These are phyloP conservation scores for Holotrichia oblita DNA, from an alignment of 1,140 invertebrate species.

Conservation along the genomic window DNA sequence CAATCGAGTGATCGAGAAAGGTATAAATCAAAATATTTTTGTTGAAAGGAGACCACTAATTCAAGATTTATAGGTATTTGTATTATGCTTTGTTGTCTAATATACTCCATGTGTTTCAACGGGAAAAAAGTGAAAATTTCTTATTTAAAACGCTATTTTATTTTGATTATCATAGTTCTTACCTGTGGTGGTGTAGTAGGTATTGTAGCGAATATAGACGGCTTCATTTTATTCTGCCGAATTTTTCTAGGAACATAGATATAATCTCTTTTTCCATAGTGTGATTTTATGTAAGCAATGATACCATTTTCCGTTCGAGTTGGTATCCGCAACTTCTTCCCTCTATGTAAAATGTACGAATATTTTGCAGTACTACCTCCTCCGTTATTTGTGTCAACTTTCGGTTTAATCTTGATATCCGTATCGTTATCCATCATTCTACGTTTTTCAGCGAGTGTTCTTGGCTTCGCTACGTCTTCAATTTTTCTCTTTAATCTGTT, in stretches of 20 bases:
- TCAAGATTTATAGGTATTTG: no score
- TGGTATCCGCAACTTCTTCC: constrained; percentile 40
- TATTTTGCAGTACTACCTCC: constrained; percentile 1
- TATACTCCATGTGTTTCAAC: no score
- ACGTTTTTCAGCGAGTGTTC: constrained; percentile 59
- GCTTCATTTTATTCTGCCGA: constrained; percentile 28
- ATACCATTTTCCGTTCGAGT: constrained; percentile 36
- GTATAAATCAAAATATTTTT: background rate
- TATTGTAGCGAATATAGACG: constrained; percentile 26
- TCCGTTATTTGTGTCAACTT: background rate
- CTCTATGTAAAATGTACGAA: constrained; percentile 40
- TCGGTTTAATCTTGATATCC: background rate
- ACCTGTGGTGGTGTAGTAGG: background rate
- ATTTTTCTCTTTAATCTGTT: constrained; percentile 4
- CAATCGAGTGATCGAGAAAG: background rate
- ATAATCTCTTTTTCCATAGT: background rate
- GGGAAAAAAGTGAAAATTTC: no score
- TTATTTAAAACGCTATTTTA: background rate
- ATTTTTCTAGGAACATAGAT: constrained; percentile 33
- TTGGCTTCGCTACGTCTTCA: constrained; percentile 50
- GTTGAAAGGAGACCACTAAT: no score
- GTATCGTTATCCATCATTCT: constrained; percentile 52
- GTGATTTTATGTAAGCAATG: constrained; percentile 36
- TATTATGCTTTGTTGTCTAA: no score
- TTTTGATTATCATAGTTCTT: background rate